These are phyloP conservation scores for Parasteatoda lunata DNA, from an alignment of 2,888 invertebrate genomes.

Conservation along the genomic window DNA sequence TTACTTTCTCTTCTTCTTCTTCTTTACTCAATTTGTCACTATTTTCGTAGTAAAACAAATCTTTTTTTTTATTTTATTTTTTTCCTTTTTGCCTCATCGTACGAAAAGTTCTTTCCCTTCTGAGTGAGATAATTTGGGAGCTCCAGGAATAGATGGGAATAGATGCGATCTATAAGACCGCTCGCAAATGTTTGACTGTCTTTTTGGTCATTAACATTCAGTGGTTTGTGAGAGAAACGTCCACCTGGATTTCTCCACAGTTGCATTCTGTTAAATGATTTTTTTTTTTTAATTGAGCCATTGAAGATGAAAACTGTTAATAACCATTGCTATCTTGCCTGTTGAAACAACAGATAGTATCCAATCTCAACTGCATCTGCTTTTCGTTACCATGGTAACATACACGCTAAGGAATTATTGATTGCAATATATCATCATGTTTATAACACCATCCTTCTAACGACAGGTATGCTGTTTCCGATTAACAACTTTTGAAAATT, in stretches of 20 bases:
- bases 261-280: no score
- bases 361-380: background rate
- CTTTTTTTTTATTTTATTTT: conserved; percentile 5
- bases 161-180: background rate
- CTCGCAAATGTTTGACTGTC: background rate
- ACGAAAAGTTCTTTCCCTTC: no score
- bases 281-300: no score
- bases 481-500: no score
- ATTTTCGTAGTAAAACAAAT: conserved; percentile 36
- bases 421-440: background rate
- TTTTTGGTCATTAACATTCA: conserved; percentile 2
- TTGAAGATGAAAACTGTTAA: no score
- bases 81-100: background rate
- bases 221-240: no score
- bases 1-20: background rate
- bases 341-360: no score
- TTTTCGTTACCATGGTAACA: conserved; percentile 18
- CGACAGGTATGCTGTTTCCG: background rate
- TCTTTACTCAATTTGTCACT: conserved; percentile 49
- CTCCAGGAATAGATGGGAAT: background rate
- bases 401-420: conserved; percentile 18
- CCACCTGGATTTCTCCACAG: no score
- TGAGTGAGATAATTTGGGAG: background rate
- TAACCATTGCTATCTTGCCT: no score
- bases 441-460: background rate